A percentile compares a stretch with the other conserved stretches of the same genome.
Conservation (phyloP, 2,113 vertebrate genomes). For the Hippocampus comes region DNA sequence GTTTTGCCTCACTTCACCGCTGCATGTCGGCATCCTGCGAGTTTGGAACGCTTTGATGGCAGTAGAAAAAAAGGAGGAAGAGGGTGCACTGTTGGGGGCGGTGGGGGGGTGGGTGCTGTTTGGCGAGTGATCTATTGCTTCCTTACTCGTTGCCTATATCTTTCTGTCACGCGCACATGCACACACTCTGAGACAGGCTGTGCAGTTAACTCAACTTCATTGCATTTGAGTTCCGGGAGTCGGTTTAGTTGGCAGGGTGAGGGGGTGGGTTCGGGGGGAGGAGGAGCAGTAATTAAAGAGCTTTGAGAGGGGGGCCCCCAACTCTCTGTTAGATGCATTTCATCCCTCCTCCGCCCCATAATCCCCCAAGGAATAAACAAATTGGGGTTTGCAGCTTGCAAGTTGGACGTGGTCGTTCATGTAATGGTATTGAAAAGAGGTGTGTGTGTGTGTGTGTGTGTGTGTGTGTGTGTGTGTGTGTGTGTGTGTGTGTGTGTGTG, state of each 20-base stretch:
- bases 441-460: conserved; percentile 18
- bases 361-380: conserved; percentile 74
- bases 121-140: conserved; percentile 39
- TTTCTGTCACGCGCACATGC: neutral
- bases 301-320: conserved; percentile 63
- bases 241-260: conserved; percentile 17
- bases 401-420: conserved; percentile 58
- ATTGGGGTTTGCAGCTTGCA: conserved; percentile 71
- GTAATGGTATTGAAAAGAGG: conserved; percentile 54
- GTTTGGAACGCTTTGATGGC: conserved; percentile 35
- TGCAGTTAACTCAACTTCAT: conserved; percentile 65
- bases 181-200: conserved; percentile 20
- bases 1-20: conserved; percentile 26
- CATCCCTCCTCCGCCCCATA: conserved; percentile 45
- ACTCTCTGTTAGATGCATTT: conserved; percentile 66
- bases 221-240: conserved; percentile 52
- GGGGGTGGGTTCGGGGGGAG: neutral
- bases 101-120: conserved; percentile 30
- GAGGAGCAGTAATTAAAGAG: conserved; percentile 69
- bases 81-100: conserved; percentile 24
- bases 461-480: neutral
- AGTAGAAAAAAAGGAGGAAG: neutral
- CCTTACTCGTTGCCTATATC: conserved; percentile 18
- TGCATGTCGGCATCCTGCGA: conserved; percentile 19
- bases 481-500: neutral